phyloP scores from a whole-genome alignment of 2,888 invertebrate species.

The Aplocera efformata region DNA sequence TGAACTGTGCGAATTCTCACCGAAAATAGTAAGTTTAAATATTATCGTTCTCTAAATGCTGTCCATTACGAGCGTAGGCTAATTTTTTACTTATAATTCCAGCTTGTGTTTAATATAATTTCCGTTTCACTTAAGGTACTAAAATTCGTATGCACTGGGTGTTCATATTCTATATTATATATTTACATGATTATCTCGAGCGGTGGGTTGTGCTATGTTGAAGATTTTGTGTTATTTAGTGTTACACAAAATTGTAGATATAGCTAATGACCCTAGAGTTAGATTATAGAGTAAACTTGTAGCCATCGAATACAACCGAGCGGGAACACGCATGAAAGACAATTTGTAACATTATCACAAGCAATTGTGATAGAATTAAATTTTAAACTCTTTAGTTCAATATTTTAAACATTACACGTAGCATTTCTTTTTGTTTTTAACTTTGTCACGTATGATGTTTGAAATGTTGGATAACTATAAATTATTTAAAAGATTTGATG shows the following conservation, averaged over 20 bases:
- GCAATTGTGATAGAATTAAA: slow-evolving; percentile 54
- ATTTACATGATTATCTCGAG: slow-evolving; percentile 35
- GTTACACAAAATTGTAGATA: slow-evolving; percentile 73
- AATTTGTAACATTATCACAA: slow-evolving; percentile 50
- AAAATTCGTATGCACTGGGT: slow-evolving; percentile 70
- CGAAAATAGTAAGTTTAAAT: slow-evolving; percentile 19
- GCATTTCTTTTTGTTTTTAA: background rate
- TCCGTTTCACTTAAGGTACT: slow-evolving; percentile 62
- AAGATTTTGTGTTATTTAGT: slow-evolving; percentile 62
- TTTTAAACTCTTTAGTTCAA: slow-evolving; percentile 34
- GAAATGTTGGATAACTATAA: slow-evolving; percentile 34
- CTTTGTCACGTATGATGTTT: background rate
- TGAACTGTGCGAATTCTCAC: slow-evolving; percentile 20
- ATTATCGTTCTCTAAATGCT: slow-evolving; percentile 38
- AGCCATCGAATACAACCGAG: slow-evolving; percentile 53
- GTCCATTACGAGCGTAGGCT: slow-evolving; percentile 60
- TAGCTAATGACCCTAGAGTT: slow-evolving; percentile 74
- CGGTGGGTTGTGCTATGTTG: slow-evolving; percentile 62
- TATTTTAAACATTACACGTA: slow-evolving; percentile 44
- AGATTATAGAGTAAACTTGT: slow-evolving; percentile 59
- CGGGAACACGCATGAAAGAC: slow-evolving; percentile 70
- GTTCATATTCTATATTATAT: slow-evolving; percentile 57
- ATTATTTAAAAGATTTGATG: slow-evolving; percentile 49
- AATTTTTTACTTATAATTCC: slow-evolving; percentile 52
- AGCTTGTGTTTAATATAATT: slow-evolving; percentile 62